Base-by-base conservation (phyloP, 2,888 invertebrate genomes). In the Apotomis betuletana region DNA sequence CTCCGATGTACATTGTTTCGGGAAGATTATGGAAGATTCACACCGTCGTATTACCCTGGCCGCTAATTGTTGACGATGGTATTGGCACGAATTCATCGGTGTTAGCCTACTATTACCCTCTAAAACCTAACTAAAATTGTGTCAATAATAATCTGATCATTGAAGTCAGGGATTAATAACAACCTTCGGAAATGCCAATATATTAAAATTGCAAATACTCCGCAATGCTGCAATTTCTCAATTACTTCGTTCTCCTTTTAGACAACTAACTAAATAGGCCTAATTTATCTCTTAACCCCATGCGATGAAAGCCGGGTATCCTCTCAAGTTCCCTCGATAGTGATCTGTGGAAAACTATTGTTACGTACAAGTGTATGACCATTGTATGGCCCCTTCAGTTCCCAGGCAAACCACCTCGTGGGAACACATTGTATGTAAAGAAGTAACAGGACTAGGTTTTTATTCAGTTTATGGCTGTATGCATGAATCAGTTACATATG, bases 351-450 rank as follows among this genome's bases (percentile, higher is more conserved):
- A 71, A 70, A 67, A 71, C 71, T 67, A 71, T 71, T 71, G 71
- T 71, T 67, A 67, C 71, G 67, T 57, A 65, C 70, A 70, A 59
- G 65, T 67, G 70, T 55, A 70, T 70, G 67, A 55, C 71, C 51
- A 71, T 71, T 71, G 71, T 71, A 57, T 27, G 67, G 46, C 62
- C 54, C 54, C 70, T 27, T 67, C 60, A 46, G 65, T 65, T 70
- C 70, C 67, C 70, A 70, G 71, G 67, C 71, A 61, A 72, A 72
- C 52, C 67, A 72, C 72, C 72, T 63, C 72, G 72, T 72, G 72
- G 36, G 72, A 72, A 68, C 68, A 46, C 51, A 72, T 72, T 72
- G 68, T 68, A 72, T 72, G 62, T 44, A 72, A 58, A 70, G 54
- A 54, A 59, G 72, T 72, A 72, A 72, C 72, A 72, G 72, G 72